Evolutionary conservation across 2,888 invertebrate genomes (phyloP).

Genomic region (Tholera decimalis): DNA sequence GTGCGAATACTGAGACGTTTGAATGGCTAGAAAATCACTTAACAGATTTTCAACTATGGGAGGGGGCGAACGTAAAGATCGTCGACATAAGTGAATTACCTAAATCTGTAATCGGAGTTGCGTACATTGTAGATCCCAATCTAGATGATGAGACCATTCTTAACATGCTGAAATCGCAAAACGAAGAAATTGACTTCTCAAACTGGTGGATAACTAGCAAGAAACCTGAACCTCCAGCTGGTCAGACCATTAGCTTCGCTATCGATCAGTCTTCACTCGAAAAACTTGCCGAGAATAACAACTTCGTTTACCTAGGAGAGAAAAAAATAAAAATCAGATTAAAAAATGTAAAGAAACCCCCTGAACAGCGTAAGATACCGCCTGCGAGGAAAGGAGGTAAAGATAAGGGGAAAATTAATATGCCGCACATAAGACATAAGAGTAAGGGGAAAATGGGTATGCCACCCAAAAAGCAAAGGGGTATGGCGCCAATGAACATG

Average conservation of each 20-base stretch:
- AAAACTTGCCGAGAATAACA: conserved; percentile 22
- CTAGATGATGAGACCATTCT: conserved; percentile 20
- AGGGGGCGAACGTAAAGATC: conserved; percentile 24
- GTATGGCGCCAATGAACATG: neutral
- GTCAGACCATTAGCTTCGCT: conserved; percentile 35
- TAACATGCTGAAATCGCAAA: conserved; percentile 35
- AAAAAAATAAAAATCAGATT: conserved; percentile 35
- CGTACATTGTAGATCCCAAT: conserved; percentile 27
- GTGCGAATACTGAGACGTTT: conserved; percentile 29
- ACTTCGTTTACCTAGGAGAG: conserved; percentile 14
- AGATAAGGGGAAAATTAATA: neutral
- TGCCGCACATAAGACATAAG: neutral
- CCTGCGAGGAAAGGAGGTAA: neutral
- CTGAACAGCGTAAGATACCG: neutral
- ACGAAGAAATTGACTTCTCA: conserved; percentile 36
- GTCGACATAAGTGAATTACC: neutral
- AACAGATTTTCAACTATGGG: conserved; percentile 32
- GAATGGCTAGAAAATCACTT: conserved; percentile 38
- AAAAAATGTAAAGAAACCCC: neutral
- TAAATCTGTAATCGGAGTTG: conserved; percentile 24
- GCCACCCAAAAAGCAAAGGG: neutral
- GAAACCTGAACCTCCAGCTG: neutral
- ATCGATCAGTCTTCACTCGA: conserved; percentile 14
- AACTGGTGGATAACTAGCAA: conserved; percentile 22
- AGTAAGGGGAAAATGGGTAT: neutral